Base-by-base conservation (phyloP, 1,140 invertebrate species). In the Orchesella cincta region DNA sequence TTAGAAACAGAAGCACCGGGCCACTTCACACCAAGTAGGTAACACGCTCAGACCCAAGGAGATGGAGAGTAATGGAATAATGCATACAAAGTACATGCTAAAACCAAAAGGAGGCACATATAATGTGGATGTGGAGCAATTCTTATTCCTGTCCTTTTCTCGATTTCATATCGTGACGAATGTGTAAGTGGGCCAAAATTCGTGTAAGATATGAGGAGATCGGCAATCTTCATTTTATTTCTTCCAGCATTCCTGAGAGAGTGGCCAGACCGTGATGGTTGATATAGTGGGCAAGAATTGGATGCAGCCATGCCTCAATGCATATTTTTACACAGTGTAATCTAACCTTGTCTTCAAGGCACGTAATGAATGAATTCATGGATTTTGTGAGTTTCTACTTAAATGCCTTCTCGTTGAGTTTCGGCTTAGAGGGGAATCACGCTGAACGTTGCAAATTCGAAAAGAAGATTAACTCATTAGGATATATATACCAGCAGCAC, bases 401-500 rank as follows among this genome's bases (percentile, higher is more conserved):
- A 26, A 57, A 23, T 57, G 52, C 39, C 18, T 46, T 46, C 39
- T 46, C 5, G 5, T 46, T 46, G 39, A 46, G 39, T 46, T 46
- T 46, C 18, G 39, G 39, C 39, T 57, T 57, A 18, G 52, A 8
- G 12, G 23, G 52, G 12, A 3, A 12, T 57, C 23, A 12, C 52
- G 52, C 8, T 57, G 8, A 14, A 23, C 52, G 5, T 57, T 3
- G 52, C 52, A 57, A 57, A 57, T 57, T 14, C 8, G 52, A 57
- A 26, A 57, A 57, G 52, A n/a, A 57, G 52, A 57, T 57, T 57
- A 57, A 57, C 52, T 57, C 52, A 57, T 57, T 57, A 57, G 14
- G n/a, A n/a, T n/a, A n/a, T n/a, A n/a, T n/a, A n/a, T n/a, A n/a
- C n/a, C n/a, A n/a, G n/a, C n/a, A n/a, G n/a, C n/a, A n/a, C n/a